Evolutionary conservation across 2,113 vertebrate species (phyloP).

Genomic region (Bolborhynchus lineola): DNA sequence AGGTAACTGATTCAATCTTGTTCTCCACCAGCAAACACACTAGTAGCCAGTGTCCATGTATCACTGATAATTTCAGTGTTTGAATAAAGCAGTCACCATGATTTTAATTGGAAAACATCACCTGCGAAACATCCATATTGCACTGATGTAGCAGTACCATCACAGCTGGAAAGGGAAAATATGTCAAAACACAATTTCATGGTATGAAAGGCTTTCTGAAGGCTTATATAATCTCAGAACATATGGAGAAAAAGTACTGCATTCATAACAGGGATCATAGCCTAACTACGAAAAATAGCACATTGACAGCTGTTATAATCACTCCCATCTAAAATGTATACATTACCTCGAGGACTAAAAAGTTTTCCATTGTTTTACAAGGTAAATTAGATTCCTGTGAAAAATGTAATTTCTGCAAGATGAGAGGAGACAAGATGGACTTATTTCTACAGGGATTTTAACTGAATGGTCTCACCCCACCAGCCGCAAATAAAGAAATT

Average conservation of each 20-base stretch:
- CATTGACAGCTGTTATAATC: not conserved
- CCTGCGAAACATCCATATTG: not conserved
- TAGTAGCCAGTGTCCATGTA: accelerated
- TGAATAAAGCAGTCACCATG: not conserved
- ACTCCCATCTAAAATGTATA: not conserved
- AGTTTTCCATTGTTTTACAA: not conserved
- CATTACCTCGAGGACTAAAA: not conserved
- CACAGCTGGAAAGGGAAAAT: not conserved
- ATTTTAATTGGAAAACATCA: not conserved
- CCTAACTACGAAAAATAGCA: not conserved
- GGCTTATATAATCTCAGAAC: not conserved
- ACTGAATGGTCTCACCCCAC: not conserved
- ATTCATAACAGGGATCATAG: not conserved
- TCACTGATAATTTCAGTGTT: not conserved
- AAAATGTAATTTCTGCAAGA: not conserved
- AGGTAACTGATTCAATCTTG: not conserved
- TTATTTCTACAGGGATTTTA: not conserved
- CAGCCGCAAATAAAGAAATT: not conserved
- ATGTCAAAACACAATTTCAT: not conserved
- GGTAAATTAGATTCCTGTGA: not conserved
- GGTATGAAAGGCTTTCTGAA: not conserved
- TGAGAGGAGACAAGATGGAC: not conserved
- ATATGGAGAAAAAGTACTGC: not conserved
- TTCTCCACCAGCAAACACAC: not conserved
- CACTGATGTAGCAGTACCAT: not conserved